These are phyloP conservation scores for Octonoba sinensis DNA, from an alignment of 2,888 invertebrate genomes.

Conservation along the genomic window DNA sequence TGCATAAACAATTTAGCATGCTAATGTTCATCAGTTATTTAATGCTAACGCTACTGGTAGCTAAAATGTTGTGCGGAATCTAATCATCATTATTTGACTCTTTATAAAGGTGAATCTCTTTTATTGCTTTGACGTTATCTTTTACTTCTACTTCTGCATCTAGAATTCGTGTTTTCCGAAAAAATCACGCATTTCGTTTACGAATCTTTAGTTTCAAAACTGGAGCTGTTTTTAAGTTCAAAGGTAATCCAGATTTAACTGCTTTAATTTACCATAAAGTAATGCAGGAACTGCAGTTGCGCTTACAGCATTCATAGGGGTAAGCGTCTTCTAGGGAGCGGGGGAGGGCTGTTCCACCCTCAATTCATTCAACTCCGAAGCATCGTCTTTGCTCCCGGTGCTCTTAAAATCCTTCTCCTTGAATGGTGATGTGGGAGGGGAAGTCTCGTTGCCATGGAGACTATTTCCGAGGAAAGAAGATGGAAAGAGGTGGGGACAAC, in stretches of 20 bases:
- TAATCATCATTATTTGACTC: no score
- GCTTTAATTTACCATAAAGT: constrained; percentile 29
- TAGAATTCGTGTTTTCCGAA: no score
- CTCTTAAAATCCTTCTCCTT: constrained; percentile 45
- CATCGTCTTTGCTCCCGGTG: constrained; percentile 4
- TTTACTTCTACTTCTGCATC: no score
- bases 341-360: not conserved
- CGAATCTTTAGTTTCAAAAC: not conserved
- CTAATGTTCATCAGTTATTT: no score
- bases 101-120: no score
- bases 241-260: constrained; percentile 31
- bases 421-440: constrained; percentile 43
- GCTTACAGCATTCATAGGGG: not conserved
- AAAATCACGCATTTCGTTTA: no score
- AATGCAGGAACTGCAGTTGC: constrained; percentile 2
- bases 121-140: no score
- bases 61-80: no score
- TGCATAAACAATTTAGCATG: no score
- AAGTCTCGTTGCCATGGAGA: constrained; percentile 23
- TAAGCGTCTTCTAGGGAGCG: no score
- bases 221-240: constrained; percentile 6
- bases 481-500: constrained; percentile 58
- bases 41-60: no score
- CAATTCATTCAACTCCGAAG: not conserved
- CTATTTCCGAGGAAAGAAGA: constrained; percentile 39